Percentiles rank a stretch among this genome's conserved stretches.
Conservation (phyloP, 2,888 invertebrate species). For the Eristalis pertinax region DNA sequence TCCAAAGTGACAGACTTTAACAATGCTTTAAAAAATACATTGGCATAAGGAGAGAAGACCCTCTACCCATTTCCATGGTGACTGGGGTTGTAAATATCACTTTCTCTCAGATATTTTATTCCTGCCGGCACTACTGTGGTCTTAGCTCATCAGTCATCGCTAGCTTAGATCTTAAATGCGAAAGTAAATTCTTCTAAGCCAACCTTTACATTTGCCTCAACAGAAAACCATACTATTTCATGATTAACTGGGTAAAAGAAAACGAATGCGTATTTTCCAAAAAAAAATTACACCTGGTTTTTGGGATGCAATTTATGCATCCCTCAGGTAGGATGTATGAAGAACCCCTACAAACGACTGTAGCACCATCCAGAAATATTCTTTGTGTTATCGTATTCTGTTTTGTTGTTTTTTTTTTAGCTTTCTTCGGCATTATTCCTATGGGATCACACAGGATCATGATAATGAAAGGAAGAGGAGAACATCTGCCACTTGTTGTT, state of each 20-base stretch:
- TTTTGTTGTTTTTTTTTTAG: background rate
- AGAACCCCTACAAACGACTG: background rate
- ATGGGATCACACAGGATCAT: conserved; percentile 36
- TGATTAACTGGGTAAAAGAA: background rate
- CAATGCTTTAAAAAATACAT: no score
- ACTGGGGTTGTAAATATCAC: no score
- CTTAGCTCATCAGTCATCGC: no score
- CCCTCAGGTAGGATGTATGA: conserved; percentile 37
- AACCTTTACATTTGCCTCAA: background rate
- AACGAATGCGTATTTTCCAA: background rate
- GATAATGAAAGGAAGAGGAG: background rate
- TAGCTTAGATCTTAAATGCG: no score
- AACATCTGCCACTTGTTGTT: conserved; percentile 39
- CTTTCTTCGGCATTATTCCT: conserved; percentile 14
- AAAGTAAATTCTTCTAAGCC: no score
- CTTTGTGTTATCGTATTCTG: no score
- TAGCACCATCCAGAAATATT: background rate
- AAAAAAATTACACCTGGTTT: conserved; percentile 55
- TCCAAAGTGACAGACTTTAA: no score
- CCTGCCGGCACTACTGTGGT: no score
- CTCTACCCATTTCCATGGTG: no score
- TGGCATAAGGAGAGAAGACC: no score
- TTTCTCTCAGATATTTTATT: no score
- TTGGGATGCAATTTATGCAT: conserved; percentile 52
- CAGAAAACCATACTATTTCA: background rate